Evolutionary conservation across 2,113 vertebrate genomes (phyloP), one percentile per base, ranked within the genome.

Genomic region (Toxotes jaculatrix): DNA sequence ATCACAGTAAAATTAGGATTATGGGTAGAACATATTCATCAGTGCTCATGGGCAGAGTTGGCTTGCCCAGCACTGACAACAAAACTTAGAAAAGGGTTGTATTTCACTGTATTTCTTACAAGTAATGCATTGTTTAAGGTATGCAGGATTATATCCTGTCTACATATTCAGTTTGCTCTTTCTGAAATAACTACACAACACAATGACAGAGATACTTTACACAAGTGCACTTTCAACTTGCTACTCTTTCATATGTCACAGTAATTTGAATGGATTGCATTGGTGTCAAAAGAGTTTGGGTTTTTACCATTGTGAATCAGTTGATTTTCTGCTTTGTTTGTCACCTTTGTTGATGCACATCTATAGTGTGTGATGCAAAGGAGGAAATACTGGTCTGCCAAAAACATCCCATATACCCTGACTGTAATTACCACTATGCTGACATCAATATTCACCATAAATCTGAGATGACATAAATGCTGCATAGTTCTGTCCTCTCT

Each of bases 401-500:
- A 68, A 80, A 68, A 42, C 42, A 53, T 19, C 27, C 10, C 43
- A 61, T 43, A 62, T 23, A 51, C 31, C 53, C 51, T 68, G 59
- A 56, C 56, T 65, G 51, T 70, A 74, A 80, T 65, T 60, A 83
- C 34, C 23, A 74, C 34, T 13, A 7, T 64, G 51, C 57, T 32
- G 57, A 56, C 31, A 65, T 82, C 63, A 72, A 72, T 71, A 72
- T 83, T 69, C 5, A 57, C 63, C 36, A 42, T 83, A 80, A 87
- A 80, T 83, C 57, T 77, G 84, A 68, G 34, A 57, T 16, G 36
- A 78, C 38, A 40, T 64, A 49, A 79, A 76, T 59, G 51, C 71
- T 73, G 51, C 77, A 86, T 90, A 74, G 75, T 70, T 76, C 34
- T n/a, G 27, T 60, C 70, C 56, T 42, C 49, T 79, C 71, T n/a